Percentiles rank a stretch among this genome's conserved stretches.
Evolutionary conservation across 2,797 vertebrate genomes (phyloP).

Genomic region (Sphaeramia orbicularis): DNA sequence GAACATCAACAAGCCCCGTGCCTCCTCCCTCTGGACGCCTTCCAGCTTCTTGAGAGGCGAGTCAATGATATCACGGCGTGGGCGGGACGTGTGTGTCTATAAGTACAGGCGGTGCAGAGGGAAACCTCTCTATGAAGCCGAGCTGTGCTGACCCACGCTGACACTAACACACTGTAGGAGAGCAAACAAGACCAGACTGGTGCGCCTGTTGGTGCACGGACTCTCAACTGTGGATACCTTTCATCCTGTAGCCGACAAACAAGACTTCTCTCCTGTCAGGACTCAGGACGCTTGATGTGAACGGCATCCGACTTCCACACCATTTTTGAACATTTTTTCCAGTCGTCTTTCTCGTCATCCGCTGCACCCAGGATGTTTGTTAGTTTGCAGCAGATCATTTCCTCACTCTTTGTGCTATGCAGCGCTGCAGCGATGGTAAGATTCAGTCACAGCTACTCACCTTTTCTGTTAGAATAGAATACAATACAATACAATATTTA

Average conservation of each 20-base stretch:
- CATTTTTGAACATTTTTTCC: neutral
- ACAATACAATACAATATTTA: too few species aligned
- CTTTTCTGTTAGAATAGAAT: neutral
- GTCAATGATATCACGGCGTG: slow-evolving; percentile 61
- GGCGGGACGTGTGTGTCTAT: slow-evolving; percentile 66
- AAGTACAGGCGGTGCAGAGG: slow-evolving; percentile 57
- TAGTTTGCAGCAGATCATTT: slow-evolving; percentile 45
- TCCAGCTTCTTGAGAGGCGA: slow-evolving; percentile 42
- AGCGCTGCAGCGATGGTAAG: slow-evolving; percentile 67
- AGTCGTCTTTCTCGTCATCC: neutral
- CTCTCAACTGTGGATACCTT: slow-evolving; percentile 45
- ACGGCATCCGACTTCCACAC: neutral
- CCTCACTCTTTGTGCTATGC: slow-evolving; percentile 53
- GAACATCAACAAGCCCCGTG: slow-evolving; percentile 18
- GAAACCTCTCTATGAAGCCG: slow-evolving; percentile 68
- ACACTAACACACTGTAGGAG: slow-evolving; percentile 24
- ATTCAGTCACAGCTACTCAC: slow-evolving; percentile 7
- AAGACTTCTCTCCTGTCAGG: slow-evolving; percentile 6
- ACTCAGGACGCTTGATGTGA: slow-evolving; percentile 1
- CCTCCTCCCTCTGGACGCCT: slow-evolving; percentile 51
- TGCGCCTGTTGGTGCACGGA: slow-evolving; percentile 40
- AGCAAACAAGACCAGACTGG: slow-evolving; percentile 31
- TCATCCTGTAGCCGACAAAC: slow-evolving; percentile 23
- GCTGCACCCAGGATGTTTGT: slow-evolving; percentile 59
- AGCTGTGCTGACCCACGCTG: slow-evolving; percentile 35